Conservation (phyloP, 2,797 vertebrate species). For the Gymnoscopelus microlampas region DNA sequence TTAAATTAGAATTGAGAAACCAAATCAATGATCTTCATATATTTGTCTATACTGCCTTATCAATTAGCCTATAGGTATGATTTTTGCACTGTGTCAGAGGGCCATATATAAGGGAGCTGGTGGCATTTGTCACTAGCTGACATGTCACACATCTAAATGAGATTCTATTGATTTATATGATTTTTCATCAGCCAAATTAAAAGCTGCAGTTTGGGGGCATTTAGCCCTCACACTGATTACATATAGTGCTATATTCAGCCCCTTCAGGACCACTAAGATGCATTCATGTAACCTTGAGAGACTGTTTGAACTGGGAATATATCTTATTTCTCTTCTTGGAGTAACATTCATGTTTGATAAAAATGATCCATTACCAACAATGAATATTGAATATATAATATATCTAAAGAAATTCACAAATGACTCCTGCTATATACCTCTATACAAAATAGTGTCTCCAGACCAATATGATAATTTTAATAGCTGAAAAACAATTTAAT, state of each 20-base stretch:
- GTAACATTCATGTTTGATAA: no score
- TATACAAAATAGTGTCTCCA: no score
- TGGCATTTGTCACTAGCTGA: conserved; percentile 68
- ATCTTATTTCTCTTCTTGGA: no score
- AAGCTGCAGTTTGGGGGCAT: conserved; percentile 59
- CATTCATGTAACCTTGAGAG: conserved; percentile 23
- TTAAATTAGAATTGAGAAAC: conserved; percentile 64
- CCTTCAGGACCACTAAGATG: conserved; percentile 8
- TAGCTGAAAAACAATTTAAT: no score
- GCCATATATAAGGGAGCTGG: conserved; percentile 59
- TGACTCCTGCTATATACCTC: no score
- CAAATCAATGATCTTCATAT: conserved; percentile 66
- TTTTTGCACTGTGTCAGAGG: conserved; percentile 64
- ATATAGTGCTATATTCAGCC: conserved; percentile 22
- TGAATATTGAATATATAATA: no score
- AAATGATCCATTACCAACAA: no score
- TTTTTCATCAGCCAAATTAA: conserved; percentile 77
- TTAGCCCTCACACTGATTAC: conserved; percentile 34
- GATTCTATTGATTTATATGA: conserved; percentile 67
- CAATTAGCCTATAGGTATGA: conserved; percentile 60
- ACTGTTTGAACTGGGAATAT: neutral
- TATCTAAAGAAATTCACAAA: no score
- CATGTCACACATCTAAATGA: conserved; percentile 76
- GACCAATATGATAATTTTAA: no score
- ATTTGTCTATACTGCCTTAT: conserved; percentile 59